phyloP scores from a whole-genome alignment of 1,140 invertebrate genomes.

The Eciton burchellii region DNA sequence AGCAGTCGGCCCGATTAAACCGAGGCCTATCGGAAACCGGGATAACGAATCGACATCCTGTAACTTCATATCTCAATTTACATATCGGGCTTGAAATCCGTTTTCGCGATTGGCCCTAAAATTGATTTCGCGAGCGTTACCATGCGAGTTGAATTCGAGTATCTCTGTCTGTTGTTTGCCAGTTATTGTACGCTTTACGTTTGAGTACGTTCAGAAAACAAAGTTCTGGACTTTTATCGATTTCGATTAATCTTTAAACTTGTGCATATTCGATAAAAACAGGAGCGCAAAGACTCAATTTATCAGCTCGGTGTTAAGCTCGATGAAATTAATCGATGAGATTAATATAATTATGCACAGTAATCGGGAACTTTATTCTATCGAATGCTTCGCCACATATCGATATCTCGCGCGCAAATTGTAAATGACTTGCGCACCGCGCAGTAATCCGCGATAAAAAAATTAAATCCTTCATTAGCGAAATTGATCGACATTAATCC shows the following conservation, averaged over 20 bases:
- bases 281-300: background rate
- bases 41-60: background rate
- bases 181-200: background rate
- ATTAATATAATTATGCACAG: background rate
- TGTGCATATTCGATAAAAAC: slow-evolving; percentile 6
- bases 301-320: background rate
- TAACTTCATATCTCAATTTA: slow-evolving; percentile 1
- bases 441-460: slow-evolving; percentile 6
- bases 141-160: background rate
- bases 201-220: background rate
- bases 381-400: background rate
- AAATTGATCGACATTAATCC: background rate
- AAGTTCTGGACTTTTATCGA: background rate
- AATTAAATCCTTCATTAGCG: background rate
- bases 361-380: slow-evolving; percentile 17
- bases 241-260: background rate
- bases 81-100: background rate
- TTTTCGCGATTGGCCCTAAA: background rate
- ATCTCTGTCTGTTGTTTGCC: background rate
- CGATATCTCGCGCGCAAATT: too few species aligned
- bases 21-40: slow-evolving; percentile 5
- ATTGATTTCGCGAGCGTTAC: background rate
- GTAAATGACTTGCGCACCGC: too few species aligned
- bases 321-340: background rate
- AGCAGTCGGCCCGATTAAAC: slow-evolving; percentile 21